Evolutionary conservation across 2,113 vertebrate genomes (phyloP).

Genomic region (Vulpes lagopus): DNA sequence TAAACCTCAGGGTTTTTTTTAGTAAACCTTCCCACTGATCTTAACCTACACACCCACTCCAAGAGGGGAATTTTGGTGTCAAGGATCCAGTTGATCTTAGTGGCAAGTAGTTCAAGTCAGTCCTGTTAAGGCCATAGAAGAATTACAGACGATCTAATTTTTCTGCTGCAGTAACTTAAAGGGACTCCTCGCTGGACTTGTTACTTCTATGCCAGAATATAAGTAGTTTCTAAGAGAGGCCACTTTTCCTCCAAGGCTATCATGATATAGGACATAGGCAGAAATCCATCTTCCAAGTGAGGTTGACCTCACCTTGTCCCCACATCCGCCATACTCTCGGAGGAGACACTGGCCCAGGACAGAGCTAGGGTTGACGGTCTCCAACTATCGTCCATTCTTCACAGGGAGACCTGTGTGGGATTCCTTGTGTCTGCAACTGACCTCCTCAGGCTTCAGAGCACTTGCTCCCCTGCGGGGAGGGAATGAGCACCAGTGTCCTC

Average conservation of each 20-base stretch:
- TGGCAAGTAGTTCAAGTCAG: background rate
- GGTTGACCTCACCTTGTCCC: background rate
- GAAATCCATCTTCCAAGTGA: background rate
- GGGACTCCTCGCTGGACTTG: background rate
- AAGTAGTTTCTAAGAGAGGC: background rate
- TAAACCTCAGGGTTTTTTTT: background rate
- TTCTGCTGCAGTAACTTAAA: background rate
- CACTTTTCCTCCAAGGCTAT: background rate
- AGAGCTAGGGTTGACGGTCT: background rate
- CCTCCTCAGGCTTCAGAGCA: background rate
- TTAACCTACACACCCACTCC: background rate
- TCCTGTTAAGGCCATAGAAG: background rate
- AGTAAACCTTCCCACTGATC: background rate
- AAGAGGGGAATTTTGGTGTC: background rate
- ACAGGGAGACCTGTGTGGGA: background rate
- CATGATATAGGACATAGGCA: background rate
- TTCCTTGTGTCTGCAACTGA: background rate
- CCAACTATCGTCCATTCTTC: background rate
- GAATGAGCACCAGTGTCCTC: background rate
- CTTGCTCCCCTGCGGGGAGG: background rate
- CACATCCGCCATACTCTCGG: too few species aligned
- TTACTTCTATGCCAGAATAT: background rate
- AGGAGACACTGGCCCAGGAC: background rate
- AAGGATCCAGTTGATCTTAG: background rate
- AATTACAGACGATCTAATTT: background rate